Evolutionary conservation across 2,797 vertebrate genomes (phyloP).

Genomic region (Tokudaia tokunoshimensis): DNA sequence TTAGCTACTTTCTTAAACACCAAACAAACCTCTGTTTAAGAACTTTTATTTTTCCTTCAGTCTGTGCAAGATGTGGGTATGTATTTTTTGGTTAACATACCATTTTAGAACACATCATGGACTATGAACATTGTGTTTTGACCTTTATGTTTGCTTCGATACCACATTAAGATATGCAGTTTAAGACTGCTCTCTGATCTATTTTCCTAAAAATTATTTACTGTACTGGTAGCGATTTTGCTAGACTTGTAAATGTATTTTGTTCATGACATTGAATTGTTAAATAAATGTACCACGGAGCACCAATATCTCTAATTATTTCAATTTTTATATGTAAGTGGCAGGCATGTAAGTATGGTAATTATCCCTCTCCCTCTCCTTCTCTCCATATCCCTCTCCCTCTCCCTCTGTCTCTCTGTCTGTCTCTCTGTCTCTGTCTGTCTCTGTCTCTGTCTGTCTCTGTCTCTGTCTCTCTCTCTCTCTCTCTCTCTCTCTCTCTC

Average conservation of each 20-base stretch:
- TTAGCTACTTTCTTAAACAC: not conserved
- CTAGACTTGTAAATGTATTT: not conserved
- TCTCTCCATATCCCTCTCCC: not conserved
- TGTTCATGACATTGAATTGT: not conserved
- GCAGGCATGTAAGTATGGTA: fast-evolving
- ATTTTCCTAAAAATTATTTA: not conserved
- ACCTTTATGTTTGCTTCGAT: not conserved
- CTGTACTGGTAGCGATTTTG: not conserved
- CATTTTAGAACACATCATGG: not conserved
- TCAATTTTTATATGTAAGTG: not conserved
- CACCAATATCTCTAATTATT: not conserved
- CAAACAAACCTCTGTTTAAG: not conserved
- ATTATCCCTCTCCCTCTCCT: not conserved
- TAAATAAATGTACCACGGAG: not conserved
- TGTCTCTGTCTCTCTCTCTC: no score
- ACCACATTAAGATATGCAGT: not conserved
- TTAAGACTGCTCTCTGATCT: not conserved
- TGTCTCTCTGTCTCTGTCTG: no score
- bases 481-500: no score
- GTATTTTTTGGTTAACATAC: not conserved
- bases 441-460: not conserved
- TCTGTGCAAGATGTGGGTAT: not conserved
- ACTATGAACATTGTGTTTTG: not conserved
- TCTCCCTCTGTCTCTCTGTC: no score
- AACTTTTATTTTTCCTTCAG: not conserved